These are phyloP conservation scores for Leptodactylus fuscus DNA, from an alignment of 2,113 vertebrate species.

Conservation along the genomic window DNA sequence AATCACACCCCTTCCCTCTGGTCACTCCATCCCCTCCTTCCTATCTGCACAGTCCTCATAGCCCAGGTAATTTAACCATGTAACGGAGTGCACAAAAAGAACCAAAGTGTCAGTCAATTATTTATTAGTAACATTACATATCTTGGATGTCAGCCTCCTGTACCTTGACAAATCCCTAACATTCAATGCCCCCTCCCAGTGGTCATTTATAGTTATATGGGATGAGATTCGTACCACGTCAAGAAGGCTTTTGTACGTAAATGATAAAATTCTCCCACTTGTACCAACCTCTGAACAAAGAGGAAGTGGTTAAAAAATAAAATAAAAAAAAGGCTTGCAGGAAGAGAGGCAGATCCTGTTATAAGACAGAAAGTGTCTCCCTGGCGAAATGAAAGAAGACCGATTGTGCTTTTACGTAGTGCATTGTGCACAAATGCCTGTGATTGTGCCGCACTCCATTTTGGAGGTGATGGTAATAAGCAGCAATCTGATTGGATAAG, in stretches of 20 bases:
- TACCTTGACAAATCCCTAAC: constrained; percentile 21
- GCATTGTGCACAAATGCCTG: constrained; percentile 8
- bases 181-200: constrained; percentile 6
- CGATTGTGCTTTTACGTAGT: constrained; percentile 31
- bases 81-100: background rate
- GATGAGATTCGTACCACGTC: constrained; percentile 25
- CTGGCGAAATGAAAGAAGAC: background rate
- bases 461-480: background rate
- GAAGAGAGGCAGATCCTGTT: background rate
- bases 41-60: too few relatives aligned
- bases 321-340: background rate
- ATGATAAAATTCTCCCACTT: background rate
- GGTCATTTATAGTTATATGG: background rate
- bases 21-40: too few relatives aligned
- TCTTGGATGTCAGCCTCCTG: constrained; percentile 35
- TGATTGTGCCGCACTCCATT: background rate
- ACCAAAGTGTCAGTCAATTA: background rate
- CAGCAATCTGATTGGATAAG: constrained; percentile 35
- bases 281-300: background rate
- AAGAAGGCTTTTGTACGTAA: constrained; percentile 7
- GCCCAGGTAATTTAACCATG: too few relatives aligned
- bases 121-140: constrained; percentile 57
- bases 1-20: too few relatives aligned
- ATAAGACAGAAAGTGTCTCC: constrained; percentile 11
- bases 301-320: background rate